These are phyloP conservation scores for Oxyura jamaicensis DNA, from an alignment of 2,113 vertebrate species.

Conservation along the genomic window DNA sequence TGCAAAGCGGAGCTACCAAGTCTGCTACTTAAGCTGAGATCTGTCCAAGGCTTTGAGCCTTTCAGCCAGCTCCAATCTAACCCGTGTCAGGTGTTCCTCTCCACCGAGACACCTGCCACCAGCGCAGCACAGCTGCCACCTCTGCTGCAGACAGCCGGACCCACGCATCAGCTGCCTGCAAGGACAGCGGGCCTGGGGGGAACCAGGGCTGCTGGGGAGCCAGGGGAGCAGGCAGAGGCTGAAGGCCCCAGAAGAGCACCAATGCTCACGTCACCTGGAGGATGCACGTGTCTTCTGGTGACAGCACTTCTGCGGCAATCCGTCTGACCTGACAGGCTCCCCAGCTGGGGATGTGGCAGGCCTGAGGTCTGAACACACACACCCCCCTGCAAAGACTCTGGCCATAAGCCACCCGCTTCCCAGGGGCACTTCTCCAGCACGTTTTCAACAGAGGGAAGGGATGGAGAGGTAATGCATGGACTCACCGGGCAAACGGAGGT, in stretches of 20 bases:
- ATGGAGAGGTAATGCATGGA: background rate
- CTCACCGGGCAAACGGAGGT: constrained; percentile 83
- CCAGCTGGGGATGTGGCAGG: background rate
- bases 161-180: background rate
- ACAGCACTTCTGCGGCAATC: background rate
- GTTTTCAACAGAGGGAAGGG: background rate
- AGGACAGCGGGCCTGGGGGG: background rate
- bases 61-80: background rate
- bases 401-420: background rate
- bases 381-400: background rate
- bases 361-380: background rate
- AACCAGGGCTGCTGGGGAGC: background rate
- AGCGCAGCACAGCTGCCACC: background rate
- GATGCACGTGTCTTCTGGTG: background rate
- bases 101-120: background rate
- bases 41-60: background rate
- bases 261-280: background rate
- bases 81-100: background rate
- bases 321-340: background rate
- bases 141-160: background rate
- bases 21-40: background rate
- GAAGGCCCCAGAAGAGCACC: background rate
- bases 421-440: background rate
- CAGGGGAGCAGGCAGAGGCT: background rate
- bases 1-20: background rate